Conservation (phyloP, 2,888 invertebrate genomes). For the Drosophila affinis region DNA sequence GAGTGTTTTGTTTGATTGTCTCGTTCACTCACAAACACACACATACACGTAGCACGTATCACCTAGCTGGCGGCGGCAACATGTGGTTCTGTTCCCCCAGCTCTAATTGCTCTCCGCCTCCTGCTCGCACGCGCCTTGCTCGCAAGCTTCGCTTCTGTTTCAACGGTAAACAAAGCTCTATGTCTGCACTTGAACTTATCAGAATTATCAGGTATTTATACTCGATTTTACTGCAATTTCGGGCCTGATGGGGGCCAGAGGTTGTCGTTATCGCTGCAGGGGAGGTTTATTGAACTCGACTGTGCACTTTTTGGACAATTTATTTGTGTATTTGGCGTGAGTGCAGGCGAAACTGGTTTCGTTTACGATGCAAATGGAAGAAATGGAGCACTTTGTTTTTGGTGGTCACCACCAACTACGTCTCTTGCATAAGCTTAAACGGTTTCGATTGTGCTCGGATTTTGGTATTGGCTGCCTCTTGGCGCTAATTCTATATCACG, state of each 20-base stretch:
- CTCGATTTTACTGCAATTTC: conserved; percentile 40
- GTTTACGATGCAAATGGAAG: conserved; percentile 49
- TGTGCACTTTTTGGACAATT: conserved; percentile 48
- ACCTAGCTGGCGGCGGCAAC: conserved; percentile 55
- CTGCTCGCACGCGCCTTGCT: conserved; percentile 29
- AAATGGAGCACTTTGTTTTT: conserved; percentile 50
- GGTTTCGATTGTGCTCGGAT: conserved; percentile 33
- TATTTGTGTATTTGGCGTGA: conserved; percentile 39
- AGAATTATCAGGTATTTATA: conserved; percentile 32
- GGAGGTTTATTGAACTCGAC: conserved; percentile 67
- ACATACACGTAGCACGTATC: neutral
- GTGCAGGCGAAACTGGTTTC: conserved; percentile 62
- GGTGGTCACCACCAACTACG: conserved; percentile 30
- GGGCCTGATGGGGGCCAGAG: conserved; percentile 20
- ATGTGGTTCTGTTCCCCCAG: conserved; percentile 60
- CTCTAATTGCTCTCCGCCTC: conserved; percentile 20
- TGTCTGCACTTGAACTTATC: conserved; percentile 69
- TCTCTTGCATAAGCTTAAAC: conserved; percentile 59
- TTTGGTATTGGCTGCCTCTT: conserved; percentile 26
- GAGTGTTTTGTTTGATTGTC: conserved; percentile 5
- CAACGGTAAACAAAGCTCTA: conserved; percentile 68
- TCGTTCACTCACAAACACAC: neutral
- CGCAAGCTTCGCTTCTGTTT: neutral
- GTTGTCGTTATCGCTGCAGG: conserved; percentile 49
- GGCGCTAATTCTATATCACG: conserved; percentile 49